phyloP scores from a whole-genome alignment of 2,113 vertebrate species.

The Tursiops truncatus region DNA sequence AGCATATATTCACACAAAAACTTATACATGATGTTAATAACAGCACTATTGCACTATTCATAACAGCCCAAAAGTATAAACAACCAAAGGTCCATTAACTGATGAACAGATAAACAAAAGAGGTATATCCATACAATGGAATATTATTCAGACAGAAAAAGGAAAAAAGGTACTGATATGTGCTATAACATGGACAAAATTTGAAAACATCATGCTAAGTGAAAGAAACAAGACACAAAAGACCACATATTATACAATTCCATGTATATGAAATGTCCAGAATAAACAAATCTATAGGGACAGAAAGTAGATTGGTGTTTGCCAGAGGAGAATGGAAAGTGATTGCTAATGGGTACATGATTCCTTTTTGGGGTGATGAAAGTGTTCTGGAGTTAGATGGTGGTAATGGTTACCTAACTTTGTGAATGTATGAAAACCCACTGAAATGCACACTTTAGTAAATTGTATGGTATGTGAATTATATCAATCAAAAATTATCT shows the following conservation, averaged over 20 bases:
- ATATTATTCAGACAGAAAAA: background rate
- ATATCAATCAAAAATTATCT: background rate
- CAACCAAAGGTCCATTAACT: background rate
- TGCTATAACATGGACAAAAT: background rate
- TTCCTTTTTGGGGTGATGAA: background rate
- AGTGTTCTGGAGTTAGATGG: background rate
- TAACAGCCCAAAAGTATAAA: background rate
- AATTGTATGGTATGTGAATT: background rate
- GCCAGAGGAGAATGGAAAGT: background rate
- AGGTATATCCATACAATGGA: background rate
- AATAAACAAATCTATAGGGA: background rate
- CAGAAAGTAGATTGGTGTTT: background rate
- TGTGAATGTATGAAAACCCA: background rate
- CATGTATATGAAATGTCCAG: background rate
- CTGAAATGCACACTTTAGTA: background rate
- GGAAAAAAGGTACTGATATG: background rate
- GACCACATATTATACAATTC: background rate
- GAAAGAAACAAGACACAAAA: background rate
- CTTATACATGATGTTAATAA: background rate
- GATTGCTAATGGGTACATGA: background rate
- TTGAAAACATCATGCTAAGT: background rate
- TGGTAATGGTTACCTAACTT: background rate
- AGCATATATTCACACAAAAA: background rate
- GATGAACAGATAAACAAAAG: background rate
- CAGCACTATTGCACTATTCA: background rate